Base-by-base conservation (phyloP, 53 echinoderm and acorn worm genomes). In the Arbacia lixula region DNA sequence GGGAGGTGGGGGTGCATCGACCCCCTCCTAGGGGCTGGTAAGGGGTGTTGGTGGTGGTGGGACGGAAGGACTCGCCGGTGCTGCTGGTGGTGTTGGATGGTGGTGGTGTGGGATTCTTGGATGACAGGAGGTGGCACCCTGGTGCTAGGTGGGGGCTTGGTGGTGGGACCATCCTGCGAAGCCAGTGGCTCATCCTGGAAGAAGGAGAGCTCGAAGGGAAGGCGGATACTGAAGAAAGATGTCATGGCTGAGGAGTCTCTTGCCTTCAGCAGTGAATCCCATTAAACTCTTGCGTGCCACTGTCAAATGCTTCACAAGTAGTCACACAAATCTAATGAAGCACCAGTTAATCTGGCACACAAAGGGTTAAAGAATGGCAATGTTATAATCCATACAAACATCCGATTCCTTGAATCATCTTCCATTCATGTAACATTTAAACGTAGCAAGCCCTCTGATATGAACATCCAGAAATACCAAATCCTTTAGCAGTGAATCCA, bases 201-300 rank as follows among this genome's bases (percentile, higher is more conserved):
- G 64, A 81, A 64, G 64, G 82, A 81, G n/a, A 81, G n/a, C 82
- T 81, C 82, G 9, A 81, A 81, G 1, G 82, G 82, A 30, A 81
- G 64, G 5, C 64, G 63, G 82, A 81, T 81, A 34, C 82, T 81
- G 64, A 81, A 81, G 1, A 81, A 32, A 33, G 82, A 81, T 63
- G 29, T 81, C 82, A 81, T 81, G 42, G 14, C 1, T 9, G 43
- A 27, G n/a, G n/a, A n/a, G n/a, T n/a, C n/a, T n/a, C n/a, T n/a
- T n/a, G n/a, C n/a, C n/a, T n/a, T n/a, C n/a, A n/a, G n/a, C n/a
- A n/a, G n/a, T n/a, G n/a, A n/a, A n/a, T n/a, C n/a, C n/a, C n/a
- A n/a, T n/a, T n/a, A n/a, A n/a, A n/a, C n/a, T n/a, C n/a, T n/a
- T n/a, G n/a, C n/a, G n/a, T n/a, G n/a, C n/a, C n/a, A n/a, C n/a